Evolutionary conservation across 2,797 vertebrate genomes (phyloP).

Genomic region (Acestrorhynchus altus): DNA sequence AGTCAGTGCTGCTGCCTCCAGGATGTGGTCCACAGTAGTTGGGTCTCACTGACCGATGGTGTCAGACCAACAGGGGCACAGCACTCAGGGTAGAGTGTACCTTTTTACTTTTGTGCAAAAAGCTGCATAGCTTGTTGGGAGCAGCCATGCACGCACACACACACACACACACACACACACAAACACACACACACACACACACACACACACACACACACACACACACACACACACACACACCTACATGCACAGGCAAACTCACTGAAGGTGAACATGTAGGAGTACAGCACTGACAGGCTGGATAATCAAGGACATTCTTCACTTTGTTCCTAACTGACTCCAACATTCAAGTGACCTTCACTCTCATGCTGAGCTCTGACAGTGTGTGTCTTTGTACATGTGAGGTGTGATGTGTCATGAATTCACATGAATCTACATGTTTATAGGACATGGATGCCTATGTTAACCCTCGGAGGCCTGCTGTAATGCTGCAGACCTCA

Average conservation of each 20-base stretch:
- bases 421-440: background rate
- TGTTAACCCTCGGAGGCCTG: background rate
- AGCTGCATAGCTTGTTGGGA: no score
- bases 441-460: background rate
- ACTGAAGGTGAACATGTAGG: constrained; percentile 23
- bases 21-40: no score
- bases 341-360: background rate
- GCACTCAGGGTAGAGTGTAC: no score
- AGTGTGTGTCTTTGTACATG: background rate
- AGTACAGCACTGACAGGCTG: background rate
- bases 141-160: background rate
- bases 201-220: background rate
- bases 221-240: background rate
- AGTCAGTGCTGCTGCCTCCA: no score
- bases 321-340: background rate
- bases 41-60: no score
- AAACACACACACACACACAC: background rate
- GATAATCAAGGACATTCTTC: constrained; percentile 33
- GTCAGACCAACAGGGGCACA: no score
- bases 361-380: background rate
- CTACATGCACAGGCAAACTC: constrained; percentile 1
- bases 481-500: background rate
- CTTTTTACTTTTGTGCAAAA: no score
- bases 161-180: background rate
- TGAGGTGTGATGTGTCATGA: background rate